A percentile compares a stretch with the other conserved stretches of the same genome.
These are phyloP conservation scores for Neuroterus valhalla DNA, from an alignment of 1,140 invertebrate species.

Conservation along the genomic window DNA sequence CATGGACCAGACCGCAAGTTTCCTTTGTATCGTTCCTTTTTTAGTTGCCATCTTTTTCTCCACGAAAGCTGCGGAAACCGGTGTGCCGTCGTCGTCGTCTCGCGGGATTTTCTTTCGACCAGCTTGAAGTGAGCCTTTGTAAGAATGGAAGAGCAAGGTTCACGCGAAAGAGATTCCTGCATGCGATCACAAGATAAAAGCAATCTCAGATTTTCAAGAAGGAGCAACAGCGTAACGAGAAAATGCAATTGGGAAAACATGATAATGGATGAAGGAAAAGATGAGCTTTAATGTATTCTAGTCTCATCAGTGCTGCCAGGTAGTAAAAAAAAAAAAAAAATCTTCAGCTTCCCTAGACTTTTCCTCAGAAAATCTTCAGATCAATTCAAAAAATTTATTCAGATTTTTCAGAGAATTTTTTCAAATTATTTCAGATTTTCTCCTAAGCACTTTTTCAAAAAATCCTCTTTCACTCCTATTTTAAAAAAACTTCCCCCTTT, in stretches of 20 bases:
- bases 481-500: no score
- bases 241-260: constrained; percentile 26
- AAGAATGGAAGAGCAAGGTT: not conserved
- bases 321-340: no score
- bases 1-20: not conserved
- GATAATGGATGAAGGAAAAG: constrained; percentile 9
- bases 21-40: constrained; percentile 3
- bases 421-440: no score
- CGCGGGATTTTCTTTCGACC: not conserved
- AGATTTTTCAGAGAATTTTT: no score
- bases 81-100: constrained; percentile 2
- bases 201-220: constrained; percentile 4
- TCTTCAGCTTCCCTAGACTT: no score
- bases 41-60: not conserved
- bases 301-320: no score
- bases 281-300: constrained; percentile 19
- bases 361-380: no score
- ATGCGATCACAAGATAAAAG: constrained; percentile 3
- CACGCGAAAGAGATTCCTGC: constrained; percentile 9
- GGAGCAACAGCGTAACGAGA: constrained; percentile 5
- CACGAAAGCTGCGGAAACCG: constrained; percentile 17
- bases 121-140: constrained; percentile 15
- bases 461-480: no score
- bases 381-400: no score
- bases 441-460: no score